Conservation (phyloP, 2,113 vertebrate species). For the Lamprotornis superbus region DNA sequence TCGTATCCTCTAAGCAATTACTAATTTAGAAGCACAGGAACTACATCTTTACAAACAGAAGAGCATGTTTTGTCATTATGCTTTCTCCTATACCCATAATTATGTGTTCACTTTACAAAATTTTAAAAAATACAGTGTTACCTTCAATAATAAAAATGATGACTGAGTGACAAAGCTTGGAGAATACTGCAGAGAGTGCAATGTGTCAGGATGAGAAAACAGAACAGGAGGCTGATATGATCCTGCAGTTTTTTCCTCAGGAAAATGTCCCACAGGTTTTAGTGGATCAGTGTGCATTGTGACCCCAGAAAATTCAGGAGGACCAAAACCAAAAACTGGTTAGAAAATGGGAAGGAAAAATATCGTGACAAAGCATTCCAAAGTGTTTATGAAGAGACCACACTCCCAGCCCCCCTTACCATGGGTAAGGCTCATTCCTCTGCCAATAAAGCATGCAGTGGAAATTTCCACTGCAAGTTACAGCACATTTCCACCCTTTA, state of each 20-base stretch:
- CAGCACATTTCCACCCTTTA: constrained; percentile 58
- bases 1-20: not conserved
- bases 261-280: not conserved
- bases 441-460: constrained; percentile 51
- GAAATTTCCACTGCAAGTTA: constrained; percentile 73
- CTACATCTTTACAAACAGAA: not conserved
- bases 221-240: not conserved
- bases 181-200: not conserved
- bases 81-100: not conserved
- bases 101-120: not conserved
- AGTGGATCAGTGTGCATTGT: not conserved
- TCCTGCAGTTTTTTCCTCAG: not conserved
- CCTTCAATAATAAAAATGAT: not conserved
- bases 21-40: not conserved
- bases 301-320: not conserved
- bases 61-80: not conserved
- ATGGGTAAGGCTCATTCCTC: constrained; percentile 33
- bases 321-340: not conserved
- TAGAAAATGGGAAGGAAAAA: not conserved
- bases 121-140: not conserved
- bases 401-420: not conserved
- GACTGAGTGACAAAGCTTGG: not conserved
- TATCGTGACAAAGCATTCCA: constrained; percentile 45
- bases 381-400: constrained; percentile 37
- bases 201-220: not conserved